These are phyloP conservation scores for Coregonus ussuriensis DNA, from an alignment of 2,797 vertebrate species.

Conservation along the genomic window DNA sequence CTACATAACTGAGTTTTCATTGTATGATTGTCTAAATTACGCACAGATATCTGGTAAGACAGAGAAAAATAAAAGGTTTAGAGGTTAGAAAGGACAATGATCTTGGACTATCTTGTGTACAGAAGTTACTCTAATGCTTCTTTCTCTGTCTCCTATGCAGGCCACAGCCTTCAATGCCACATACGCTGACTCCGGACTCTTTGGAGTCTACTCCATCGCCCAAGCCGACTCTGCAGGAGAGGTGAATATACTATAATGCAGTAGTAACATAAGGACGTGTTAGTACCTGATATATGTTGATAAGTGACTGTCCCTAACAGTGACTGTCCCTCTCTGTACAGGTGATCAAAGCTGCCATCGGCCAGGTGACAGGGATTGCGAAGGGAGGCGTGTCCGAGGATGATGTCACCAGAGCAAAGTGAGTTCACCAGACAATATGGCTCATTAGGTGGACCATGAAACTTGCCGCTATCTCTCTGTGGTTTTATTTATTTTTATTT, in stretches of 20 bases:
- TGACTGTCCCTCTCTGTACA: conserved; percentile 43
- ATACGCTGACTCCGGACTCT: conserved; percentile 92
- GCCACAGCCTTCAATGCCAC: conserved; percentile 86
- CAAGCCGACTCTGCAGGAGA: conserved; percentile 80
- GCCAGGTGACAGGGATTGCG: conserved; percentile 81
- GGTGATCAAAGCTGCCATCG: conserved; percentile 87
- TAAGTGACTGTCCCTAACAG: not conserved
- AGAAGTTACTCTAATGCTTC: not conserved
- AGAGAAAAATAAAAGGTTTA: not conserved
- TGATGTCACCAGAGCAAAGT: conserved; percentile 86
- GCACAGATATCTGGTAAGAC: not conserved
- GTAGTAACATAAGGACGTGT: not conserved
- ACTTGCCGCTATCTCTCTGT: too few species aligned
- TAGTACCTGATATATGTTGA: not conserved
- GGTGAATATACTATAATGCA: conserved; percentile 70
- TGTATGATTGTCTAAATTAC: not conserved
- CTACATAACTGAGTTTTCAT: not conserved
- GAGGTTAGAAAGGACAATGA: too few species aligned
- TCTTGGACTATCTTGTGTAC: not conserved
- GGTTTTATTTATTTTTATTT: not conserved
- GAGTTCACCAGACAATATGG: conserved; percentile 58
- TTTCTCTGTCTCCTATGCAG: conserved; percentile 60
- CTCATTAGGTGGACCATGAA: not conserved
- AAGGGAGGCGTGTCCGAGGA: conserved; percentile 79
- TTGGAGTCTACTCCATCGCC: conserved; percentile 87